Conservation (phyloP, 2,113 vertebrate genomes). For the Ameiurus melas region DNA sequence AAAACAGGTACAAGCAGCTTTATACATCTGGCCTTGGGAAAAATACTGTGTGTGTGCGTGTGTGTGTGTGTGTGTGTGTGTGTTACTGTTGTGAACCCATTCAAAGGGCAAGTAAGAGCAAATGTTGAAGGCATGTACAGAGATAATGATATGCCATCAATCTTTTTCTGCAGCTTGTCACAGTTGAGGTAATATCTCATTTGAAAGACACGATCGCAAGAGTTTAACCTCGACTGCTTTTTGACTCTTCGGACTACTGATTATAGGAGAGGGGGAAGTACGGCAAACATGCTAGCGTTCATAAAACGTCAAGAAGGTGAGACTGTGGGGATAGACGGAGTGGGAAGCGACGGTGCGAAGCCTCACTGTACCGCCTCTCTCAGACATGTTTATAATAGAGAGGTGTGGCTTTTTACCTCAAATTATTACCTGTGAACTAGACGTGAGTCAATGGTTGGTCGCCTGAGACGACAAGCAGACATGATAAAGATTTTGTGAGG, state of each 20-base stretch:
- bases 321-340: background rate
- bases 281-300: background rate
- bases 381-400: background rate
- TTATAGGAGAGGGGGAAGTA: background rate
- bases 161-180: slow-evolving; percentile 3
- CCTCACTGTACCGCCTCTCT: background rate
- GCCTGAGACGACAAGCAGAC: background rate
- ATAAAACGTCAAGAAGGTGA: background rate
- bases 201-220: background rate
- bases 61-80: too few species aligned
- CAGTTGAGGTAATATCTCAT: background rate
- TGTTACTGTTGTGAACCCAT: background rate
- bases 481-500: background rate
- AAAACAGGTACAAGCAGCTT: slow-evolving; percentile 5
- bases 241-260: background rate
- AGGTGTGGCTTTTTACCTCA: background rate
- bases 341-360: background rate
- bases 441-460: background rate
- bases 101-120: slow-evolving; percentile 15
- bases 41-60: background rate
- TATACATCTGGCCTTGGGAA: background rate
- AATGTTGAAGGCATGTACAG: background rate
- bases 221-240: background rate
- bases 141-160: background rate
- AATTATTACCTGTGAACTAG: background rate